A percentile compares a stretch with the other conserved stretches of the same genome.
Evolutionary conservation across 2,797 vertebrate genomes (phyloP).

Genomic region (Urophycis tenuis): DNA sequence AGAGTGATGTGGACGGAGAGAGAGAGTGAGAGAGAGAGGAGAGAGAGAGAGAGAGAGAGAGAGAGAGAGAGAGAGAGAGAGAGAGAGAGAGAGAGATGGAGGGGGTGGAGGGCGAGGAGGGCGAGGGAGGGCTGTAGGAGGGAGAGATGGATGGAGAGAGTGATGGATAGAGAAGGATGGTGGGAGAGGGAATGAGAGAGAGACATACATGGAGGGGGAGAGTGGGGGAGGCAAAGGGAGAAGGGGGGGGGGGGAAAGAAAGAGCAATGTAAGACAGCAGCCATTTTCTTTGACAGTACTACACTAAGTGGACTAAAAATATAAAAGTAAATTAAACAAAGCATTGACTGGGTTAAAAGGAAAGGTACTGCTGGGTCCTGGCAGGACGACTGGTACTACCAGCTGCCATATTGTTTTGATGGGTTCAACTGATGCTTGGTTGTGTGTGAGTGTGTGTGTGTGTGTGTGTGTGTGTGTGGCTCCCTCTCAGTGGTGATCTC

Average conservation of each 20-base stretch:
- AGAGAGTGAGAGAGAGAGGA: neutral
- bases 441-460: neutral
- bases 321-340: neutral
- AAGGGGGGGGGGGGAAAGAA: no score
- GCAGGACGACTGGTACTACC: no score
- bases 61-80: neutral
- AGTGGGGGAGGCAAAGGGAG: neutral
- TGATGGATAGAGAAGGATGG: neutral
- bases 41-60: neutral
- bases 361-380: neutral
- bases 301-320: neutral
- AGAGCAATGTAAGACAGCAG: neutral
- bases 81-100: neutral
- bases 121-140: neutral
- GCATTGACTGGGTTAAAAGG: neutral
- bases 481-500: neutral
- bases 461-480: neutral
- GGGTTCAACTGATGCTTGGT: neutral
- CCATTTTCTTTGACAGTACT: neutral
- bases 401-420: neutral
- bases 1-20: neutral
- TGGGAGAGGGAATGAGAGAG: neutral
- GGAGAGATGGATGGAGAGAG: neutral
- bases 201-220: neutral
- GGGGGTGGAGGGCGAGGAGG: neutral